Base-by-base conservation (phyloP, 1,140 invertebrate genomes). In the Meloidogyne exigua region DNA sequence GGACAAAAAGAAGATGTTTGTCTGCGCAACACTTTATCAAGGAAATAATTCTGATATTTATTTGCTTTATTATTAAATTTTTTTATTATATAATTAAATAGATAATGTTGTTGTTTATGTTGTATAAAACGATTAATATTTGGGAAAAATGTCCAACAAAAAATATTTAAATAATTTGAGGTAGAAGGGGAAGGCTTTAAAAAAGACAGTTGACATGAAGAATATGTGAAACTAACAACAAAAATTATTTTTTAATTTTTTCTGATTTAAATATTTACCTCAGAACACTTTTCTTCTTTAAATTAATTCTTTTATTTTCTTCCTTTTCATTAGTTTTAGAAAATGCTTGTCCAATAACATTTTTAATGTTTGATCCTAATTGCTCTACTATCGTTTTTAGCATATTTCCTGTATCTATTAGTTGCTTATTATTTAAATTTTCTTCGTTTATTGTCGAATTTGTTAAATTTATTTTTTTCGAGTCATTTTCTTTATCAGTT, bases 281-380 rank as follows among this genome's bases (percentile, higher is more conserved):
- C 18, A n/a, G n/a, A 57, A n/a, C 15, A 57, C n/a, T 57, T n/a
- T 57, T 57, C 15, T 57, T 57, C 3, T 5, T 57, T 57, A 0
- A n/a, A 57, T 57, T 57, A 57, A 57, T 18, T 57, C n/a, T 57
- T 15, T n/a, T n/a, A n/a, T 57, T 67, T 23, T n/a, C 28, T 18
- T 67, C 36, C 3, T 25, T 42, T 42, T 18, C 28, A 32, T 10
- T 67, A 32, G 18, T 42, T 42, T 67, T 67, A 67, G 36, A 42
- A 57, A 76, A 32, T 63, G 75, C 66, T 67, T 76, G 72, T 64
- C 71, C 75, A 36, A 76, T 26, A 39, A 76, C 75, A 21, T 75
- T 26, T 44, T 76, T 75, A 32, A 76, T 69, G 12, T 62, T 76
- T 13, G 23, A 67, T 5, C 66, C 66, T 18, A 67, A 67, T 25